Conservation (phyloP, 2,797 vertebrate species). For the Synaphobranchus kaupii region DNA sequence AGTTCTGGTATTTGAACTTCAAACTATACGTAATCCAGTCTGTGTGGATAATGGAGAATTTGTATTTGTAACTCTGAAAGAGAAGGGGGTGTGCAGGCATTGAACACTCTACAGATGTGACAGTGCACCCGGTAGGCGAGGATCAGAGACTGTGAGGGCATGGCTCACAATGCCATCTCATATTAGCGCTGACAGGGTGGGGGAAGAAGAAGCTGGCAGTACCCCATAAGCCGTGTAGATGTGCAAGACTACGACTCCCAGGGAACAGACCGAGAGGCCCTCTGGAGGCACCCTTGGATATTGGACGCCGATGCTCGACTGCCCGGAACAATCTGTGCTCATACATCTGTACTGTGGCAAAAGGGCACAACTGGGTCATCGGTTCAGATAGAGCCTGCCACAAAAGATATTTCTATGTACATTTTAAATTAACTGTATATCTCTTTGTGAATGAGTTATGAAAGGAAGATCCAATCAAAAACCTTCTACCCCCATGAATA, state of each 20-base stretch:
- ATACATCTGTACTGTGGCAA: slow-evolving; percentile 14
- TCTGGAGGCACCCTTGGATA: neutral
- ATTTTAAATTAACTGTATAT: neutral
- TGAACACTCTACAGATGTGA: neutral
- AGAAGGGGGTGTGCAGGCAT: neutral
- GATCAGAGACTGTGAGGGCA: neutral
- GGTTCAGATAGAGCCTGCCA: slow-evolving; percentile 25
- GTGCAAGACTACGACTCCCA: slow-evolving; percentile 22
- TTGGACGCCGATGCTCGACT: slow-evolving; percentile 10
- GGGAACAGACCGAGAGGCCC: slow-evolving; percentile 26
- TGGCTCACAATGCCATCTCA: neutral
- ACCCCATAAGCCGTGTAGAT: neutral
- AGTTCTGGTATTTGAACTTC: slow-evolving; percentile 51
- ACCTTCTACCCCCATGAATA: neutral
- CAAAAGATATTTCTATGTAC: neutral
- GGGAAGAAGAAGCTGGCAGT: neutral
- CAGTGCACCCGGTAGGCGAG: neutral
- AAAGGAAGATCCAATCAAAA: neutral
- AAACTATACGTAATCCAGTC: slow-evolving; percentile 36
- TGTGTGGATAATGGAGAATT: slow-evolving; percentile 59
- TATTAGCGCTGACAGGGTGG: neutral
- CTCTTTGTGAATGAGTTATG: neutral
- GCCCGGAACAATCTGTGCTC: slow-evolving; percentile 26
- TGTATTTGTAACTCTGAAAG: neutral
- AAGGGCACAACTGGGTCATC: slow-evolving; percentile 25